Evolutionary conservation across 2,888 invertebrate species (phyloP), one percentile per base, ranked within the genome.

Genomic region (Amitus sp.): DNA sequence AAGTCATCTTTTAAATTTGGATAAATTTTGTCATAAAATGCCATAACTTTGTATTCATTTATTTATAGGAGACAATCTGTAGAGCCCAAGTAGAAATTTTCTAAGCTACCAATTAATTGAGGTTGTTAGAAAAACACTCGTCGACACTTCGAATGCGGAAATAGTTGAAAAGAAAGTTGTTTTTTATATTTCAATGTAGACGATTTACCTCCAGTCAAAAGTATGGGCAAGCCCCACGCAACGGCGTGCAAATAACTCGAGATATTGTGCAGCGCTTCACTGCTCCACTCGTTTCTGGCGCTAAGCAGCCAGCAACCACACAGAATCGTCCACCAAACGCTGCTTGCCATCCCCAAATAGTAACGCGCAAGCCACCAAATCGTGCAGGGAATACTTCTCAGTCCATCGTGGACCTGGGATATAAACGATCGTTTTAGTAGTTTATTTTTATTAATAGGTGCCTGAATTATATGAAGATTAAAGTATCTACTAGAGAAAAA

Each of bases 271-370:
- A 96, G 87, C 1, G 95, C 94, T 82, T 96, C 96, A 56, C 94
- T 93, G 19, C 94, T 94, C 96, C 96, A 96, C 78, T 95, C 94
- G 78, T 94, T 91, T 40, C 93, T 92, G 0, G 95, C 94, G 2
- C 94, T 93, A 46, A 96, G 85, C 76, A 94, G 93, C 92, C 95
- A 96, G 54, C 95, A 94, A 46, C 94, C 87, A 62, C 94, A 92
- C 48, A 96, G 88, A 70, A 94, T 90, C 1, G 93, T 88, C 90
- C 95, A 95, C 95, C 96, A 94, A 60, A 92, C 87, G 73, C 90
- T 89, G 58, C 91, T 90, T 47, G 93, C 91, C 73, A 94, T 83
- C 27, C 91, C 90, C 75, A 93, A 88, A 83, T 93, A 94, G 76
- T 92, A 91, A 9, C 90, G 87, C 1, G 89, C 83, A 10, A 92